Evolutionary conservation across 53 echinoderm and acorn worm genomes (phyloP).

Genomic region (Paracentrotus lividus): DNA sequence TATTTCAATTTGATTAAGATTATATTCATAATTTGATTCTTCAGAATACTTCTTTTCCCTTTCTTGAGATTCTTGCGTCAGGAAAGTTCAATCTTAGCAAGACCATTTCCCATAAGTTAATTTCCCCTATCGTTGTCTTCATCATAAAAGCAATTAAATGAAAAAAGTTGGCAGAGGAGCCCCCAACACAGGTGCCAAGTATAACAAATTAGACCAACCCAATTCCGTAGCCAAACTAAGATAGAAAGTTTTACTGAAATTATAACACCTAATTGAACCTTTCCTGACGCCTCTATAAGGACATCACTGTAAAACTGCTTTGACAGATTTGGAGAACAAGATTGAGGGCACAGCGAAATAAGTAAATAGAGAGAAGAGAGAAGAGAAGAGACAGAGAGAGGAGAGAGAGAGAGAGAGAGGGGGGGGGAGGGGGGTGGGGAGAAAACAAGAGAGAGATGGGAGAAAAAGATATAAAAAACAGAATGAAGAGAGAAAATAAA

Average conservation of each 20-base stretch:
- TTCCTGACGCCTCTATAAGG: constrained; percentile 33
- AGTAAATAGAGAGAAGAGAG: not conserved
- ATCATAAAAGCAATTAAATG: not conserved
- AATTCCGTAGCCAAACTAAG: constrained; percentile 44
- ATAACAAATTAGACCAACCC: constrained; percentile 55
- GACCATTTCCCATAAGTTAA: not conserved
- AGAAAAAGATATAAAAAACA: not conserved
- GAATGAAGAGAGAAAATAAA: not conserved
- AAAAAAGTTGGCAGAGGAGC: constrained; percentile 9
- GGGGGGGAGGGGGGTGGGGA: not conserved
- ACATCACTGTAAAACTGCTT: constrained; percentile 14
- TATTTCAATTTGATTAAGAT: too few species aligned
- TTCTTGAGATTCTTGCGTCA: not conserved
- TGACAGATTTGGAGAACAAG: not conserved
- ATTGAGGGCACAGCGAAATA: not conserved
- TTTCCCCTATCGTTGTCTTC: not conserved
- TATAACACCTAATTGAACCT: constrained; percentile 8
- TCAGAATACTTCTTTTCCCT: not conserved
- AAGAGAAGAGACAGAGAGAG: too few species aligned
- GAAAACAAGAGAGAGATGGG: not conserved
- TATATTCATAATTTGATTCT: too few species aligned
- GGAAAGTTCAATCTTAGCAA: not conserved
- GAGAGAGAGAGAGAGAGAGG: not conserved
- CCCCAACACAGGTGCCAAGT: constrained; percentile 10
- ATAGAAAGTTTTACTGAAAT: constrained; percentile 24